A percentile compares a stretch with the other conserved stretches of the same genome.
These are phyloP conservation scores for Bellardia pandia DNA, from an alignment of 2,888 invertebrate species.

Conservation along the genomic window DNA sequence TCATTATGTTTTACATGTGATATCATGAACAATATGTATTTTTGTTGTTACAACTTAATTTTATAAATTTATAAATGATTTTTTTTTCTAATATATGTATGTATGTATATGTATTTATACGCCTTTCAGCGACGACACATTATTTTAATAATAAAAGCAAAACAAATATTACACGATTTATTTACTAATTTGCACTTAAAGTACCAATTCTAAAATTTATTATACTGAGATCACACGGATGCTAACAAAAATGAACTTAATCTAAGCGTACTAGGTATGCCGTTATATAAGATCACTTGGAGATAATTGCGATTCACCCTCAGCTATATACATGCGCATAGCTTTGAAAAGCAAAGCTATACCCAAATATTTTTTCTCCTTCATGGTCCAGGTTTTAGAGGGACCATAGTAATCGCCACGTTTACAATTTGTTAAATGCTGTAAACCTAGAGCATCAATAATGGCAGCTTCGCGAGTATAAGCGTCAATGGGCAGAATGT, in stretches of 20 bases:
- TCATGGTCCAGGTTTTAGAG: conserved; percentile 89
- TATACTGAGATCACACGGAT: conserved; percentile 56
- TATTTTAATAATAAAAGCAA: neutral
- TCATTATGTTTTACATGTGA: too few species aligned
- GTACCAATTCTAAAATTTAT: conserved; percentile 15
- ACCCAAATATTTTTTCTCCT: conserved; percentile 90
- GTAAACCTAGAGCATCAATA: conserved; percentile 93
- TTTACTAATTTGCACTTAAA: conserved; percentile 11
- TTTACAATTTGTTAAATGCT: conserved; percentile 91
- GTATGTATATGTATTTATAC: too few species aligned
- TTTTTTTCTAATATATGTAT: too few species aligned
- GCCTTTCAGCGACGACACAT: neutral
- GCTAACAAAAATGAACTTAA: neutral
- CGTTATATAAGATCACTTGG: conserved; percentile 88
- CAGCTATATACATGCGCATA: conserved; percentile 92
- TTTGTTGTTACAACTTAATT: neutral
- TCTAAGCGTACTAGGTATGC: neutral
- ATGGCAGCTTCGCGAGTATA: conserved; percentile 97
- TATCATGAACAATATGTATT: neutral
- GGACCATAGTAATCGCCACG: conserved; percentile 93
- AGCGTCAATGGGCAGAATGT: conserved; percentile 95
- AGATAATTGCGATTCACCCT: conserved; percentile 94
- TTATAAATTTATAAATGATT: too few species aligned
- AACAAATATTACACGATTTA: conserved; percentile 24
- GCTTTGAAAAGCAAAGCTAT: conserved; percentile 92